Base-by-base conservation (phyloP, 2,113 vertebrate genomes). In the Astatoreochromis straeleni region DNA sequence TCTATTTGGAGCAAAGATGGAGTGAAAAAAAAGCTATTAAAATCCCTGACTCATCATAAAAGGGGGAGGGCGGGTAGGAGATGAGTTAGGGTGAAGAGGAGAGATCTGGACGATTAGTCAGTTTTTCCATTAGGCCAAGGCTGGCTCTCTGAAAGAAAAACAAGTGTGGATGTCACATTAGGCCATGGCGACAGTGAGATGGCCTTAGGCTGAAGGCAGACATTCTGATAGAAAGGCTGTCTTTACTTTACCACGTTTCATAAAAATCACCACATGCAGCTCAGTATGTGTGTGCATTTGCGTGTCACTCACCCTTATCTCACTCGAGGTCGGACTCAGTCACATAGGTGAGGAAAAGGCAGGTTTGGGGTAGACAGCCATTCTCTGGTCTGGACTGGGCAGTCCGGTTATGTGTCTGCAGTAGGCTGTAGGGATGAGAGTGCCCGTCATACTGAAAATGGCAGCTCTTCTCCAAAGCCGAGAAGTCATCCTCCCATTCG, bases 401-500 rank as follows among this genome's bases (percentile, higher is more conserved):
- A 0, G 95, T 94, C 97, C 96, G 97, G 94, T 92, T 96, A 89
- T 93, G 93, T 13, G 96, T 49, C 0, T 96, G 96, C 2, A 96
- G 95, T 1, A 96, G 94, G 12, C 96, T 95, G 80, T 96, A 96
- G 91, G 95, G 96, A 84, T 95, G 96, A 0, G 96, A 42, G 7
- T 3, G 33, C 29, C 95, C 21, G 16, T 94, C 14, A 70, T 86
- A 95, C 84, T 97, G 94, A 85, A 90, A 80, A 26, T 87, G 96
- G 14, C 94, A 94, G 83, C 95, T 96, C 21, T 95, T 95, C 93
- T 97, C 97, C 16, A 97, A 90, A 84, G 96, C 94, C 24, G 96
- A 97, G 91, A 98, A 98, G 90, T 98, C 97, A 35, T 98, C 97
- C 1, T 98, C 97, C 97, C 97, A 98, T 85, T 98, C 97, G 86